Evolutionary conservation across 1,140 invertebrate species (phyloP), one percentile per base, ranked within the genome.

Genomic region (Samia ricini): DNA sequence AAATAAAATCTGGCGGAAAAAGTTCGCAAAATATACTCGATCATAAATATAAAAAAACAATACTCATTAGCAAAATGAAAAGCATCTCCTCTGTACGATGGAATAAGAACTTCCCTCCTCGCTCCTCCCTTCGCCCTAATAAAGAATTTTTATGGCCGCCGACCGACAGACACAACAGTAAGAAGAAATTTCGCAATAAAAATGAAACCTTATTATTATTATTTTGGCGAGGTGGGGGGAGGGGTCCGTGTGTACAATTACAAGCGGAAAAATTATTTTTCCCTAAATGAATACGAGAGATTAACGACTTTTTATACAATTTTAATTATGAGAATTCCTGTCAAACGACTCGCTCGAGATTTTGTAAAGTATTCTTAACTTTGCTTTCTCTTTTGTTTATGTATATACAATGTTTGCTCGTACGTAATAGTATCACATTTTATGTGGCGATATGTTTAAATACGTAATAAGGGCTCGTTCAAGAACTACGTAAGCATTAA

Each of bases 111-210:
- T 42, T n/a, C n/a, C n/a, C n/a, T n/a, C n/a, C n/a, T n/a, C n/a
- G n/a, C n/a, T n/a, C n/a, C n/a, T n/a, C n/a, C n/a, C n/a, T 42
- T 42, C 15, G 33, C 33, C 33, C 33, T 42, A 42, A 42, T 42
- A 42, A 42, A 42, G 33, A 42, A 42, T 15, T 42, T 4, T 42
- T 42, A 42, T 42, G 33, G 33, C 33, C 4, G 33, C 10, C 4
- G 33, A 42, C 33, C 33, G 33, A 15, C 33, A 15, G n/a, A n/a
- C n/a, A n/a, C n/a, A n/a, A n/a, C 33, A 42, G 33, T 42, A 42
- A 42, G 33, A 42, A 42, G 33, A 42, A 42, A 42, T 42, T 42
- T 42, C 15, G 33, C n/a, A 42, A 42, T 42, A 42, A 42, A n/a
- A 42, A 42, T 15, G 33, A 12, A 42, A 42, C 33, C 33, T 10